A percentile compares a stretch with the other conserved stretches of the same genome.
These are phyloP conservation scores for Phrynocephalus forsythii DNA, from an alignment of 2,797 vertebrate species.

Conservation along the genomic window DNA sequence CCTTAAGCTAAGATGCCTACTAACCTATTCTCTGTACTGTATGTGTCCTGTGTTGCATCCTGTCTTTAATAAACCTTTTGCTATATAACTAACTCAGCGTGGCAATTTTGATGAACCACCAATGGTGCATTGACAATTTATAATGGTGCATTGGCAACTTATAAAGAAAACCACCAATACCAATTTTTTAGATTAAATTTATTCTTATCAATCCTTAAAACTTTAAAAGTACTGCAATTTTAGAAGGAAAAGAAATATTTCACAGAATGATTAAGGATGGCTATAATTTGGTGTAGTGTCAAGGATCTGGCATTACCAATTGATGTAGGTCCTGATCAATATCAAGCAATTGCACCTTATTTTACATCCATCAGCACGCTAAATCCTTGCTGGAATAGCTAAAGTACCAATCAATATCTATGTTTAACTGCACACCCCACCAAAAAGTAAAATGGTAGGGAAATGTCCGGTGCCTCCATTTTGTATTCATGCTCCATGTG, in stretches of 20 bases:
- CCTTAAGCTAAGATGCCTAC: no score
- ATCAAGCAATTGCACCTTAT: slow-evolving; percentile 59
- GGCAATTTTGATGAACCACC: no score
- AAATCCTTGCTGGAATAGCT: slow-evolving; percentile 63
- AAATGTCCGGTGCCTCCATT: slow-evolving; percentile 7
- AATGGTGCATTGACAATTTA: no score
- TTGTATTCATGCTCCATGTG: neutral
- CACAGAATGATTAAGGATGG: slow-evolving; percentile 44
- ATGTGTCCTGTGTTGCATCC: no score
- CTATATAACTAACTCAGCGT: no score
- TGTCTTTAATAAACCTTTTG: no score
- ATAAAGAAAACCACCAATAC: no score
- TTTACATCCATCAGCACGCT: slow-evolving; percentile 59
- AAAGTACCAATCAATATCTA: slow-evolving; percentile 60
- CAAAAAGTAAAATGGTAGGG: slow-evolving; percentile 15
- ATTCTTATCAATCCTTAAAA: slow-evolving; percentile 15
- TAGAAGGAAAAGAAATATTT: slow-evolving; percentile 2
- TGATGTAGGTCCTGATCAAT: slow-evolving; percentile 62
- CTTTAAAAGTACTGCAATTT: neutral
- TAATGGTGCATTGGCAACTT: no score
- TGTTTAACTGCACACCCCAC: slow-evolving; percentile 51
- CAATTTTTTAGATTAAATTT: no score
- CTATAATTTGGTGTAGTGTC: slow-evolving; percentile 48
- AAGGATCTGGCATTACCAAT: slow-evolving; percentile 45
- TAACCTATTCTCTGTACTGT: no score